Conservation (phyloP, 2,113 vertebrate species). For the Sylvietta virens region DNA sequence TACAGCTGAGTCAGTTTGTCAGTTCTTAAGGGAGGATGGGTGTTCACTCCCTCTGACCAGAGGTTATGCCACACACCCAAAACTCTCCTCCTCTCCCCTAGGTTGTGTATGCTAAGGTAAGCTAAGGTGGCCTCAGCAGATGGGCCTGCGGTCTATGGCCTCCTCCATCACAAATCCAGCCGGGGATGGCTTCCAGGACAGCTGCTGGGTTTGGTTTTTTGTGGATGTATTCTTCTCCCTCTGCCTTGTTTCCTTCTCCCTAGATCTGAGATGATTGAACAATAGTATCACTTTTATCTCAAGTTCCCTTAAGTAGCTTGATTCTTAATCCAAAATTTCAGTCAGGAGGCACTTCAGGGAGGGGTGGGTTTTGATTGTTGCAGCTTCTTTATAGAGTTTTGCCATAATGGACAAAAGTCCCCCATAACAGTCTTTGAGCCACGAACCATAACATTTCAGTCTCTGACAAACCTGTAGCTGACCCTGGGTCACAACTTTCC, state of each 20-base stretch:
- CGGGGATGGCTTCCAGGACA: neutral
- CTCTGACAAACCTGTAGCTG: neutral
- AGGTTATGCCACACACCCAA: neutral
- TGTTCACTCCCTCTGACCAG: neutral
- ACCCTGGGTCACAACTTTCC: neutral
- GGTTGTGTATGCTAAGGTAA: neutral
- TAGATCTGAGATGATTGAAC: neutral
- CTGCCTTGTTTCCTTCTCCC: neutral
- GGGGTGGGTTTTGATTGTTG: neutral
- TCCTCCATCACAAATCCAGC: neutral
- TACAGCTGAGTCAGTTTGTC: neutral
- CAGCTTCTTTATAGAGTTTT: neutral
- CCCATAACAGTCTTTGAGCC: neutral
- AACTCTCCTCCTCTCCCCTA: neutral
- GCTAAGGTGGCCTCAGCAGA: neutral
- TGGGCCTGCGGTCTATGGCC: neutral
- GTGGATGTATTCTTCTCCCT: neutral
- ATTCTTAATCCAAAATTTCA: neutral
- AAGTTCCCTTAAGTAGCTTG: neutral
- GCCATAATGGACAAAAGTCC: neutral
- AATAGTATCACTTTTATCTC: neutral
- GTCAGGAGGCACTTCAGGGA: neutral
- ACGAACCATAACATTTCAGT: neutral
- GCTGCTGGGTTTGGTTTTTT: neutral
- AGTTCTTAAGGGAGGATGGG: neutral